Base-by-base conservation (phyloP, 2,888 invertebrate genomes). In the Rhorus exstirpatorius region DNA sequence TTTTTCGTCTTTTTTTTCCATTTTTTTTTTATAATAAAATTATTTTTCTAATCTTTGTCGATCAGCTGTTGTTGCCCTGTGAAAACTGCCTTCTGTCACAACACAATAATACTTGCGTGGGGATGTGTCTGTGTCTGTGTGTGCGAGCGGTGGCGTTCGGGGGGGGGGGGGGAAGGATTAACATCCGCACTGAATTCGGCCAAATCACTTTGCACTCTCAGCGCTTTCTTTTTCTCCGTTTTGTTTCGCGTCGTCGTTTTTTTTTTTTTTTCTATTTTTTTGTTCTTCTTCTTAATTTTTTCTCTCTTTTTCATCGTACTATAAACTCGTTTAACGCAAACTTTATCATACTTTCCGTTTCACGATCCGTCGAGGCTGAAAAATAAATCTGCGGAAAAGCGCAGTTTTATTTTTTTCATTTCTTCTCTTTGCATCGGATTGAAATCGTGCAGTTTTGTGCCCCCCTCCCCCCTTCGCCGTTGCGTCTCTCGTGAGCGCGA, bases 41-140 rank as follows among this genome's bases (percentile, higher is more conserved):
- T 92, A 93, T 93, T 93, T 93, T 90, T 94, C 93, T 94, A 93
- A 93, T 94, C 93, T 94, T 94, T 94, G 94, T 94, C 94, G 94
- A 94, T 94, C 93, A 94, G 94, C 93, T 94, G 94, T 95, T 95
- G 95, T 95, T 95, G 95, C 95, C 95, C 93, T 94, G 95, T 95
- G 95, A 95, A 95, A 95, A 95, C 94, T 95, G 95, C 95, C 95
- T 95, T 95, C 94, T 94, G 95, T 95, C 94, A 94, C 93, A 92
- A 93, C 92, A 92, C 91, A 93, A 91, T 92, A 93, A 92, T 92
- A 93, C 92, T 92, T 92, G 91, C 90, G 89, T 90, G 91, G n/a
- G n/a, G n/a, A n/a, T n/a, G n/a, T n/a, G n/a, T n/a, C n/a, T n/a
- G n/a, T n/a, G n/a, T n/a, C n/a, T n/a, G n/a, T n/a, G n/a, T n/a